Base-by-base conservation (phyloP, 2,113 vertebrate species). In the Grus americana region DNA sequence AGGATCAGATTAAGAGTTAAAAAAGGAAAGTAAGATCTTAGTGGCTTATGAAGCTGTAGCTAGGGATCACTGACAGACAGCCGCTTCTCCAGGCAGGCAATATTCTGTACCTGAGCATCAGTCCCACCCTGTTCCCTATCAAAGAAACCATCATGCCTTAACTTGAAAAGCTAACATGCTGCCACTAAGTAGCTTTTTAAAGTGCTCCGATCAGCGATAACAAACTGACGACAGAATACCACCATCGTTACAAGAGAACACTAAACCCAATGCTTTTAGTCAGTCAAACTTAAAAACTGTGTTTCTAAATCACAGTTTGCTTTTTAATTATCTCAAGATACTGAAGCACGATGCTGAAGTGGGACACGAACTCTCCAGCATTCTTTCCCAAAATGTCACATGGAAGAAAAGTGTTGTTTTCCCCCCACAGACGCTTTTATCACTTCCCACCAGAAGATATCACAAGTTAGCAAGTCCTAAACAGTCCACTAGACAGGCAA, bases 1-100 rank as follows among this genome's bases (percentile, higher is more conserved):
- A 78, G 84, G 84, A 95, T 88, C 52, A 78, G 94, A 88, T 93
- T 95, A 93, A 84, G 92, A 95, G 84, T 88, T 95, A 91, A 93
- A 95, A 95, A 93, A 86, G 88, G 92, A 91, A 88, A 95, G 79
- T 46, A 85, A 90, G 84, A 76, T n/a, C 88, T 81, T 0, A 3
- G 36, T 40, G 63, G 94, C 91, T 84, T 91, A 91, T 1, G 36
- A 9, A 52, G 84, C 75, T 23, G 58, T 4, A 23, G 10, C 38
- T 7, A 12, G 38, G 50, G 38, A 72, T 27, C 18, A 2, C 38
- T 2, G n/a, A 9, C 46, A 20, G 36, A 7, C 32, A 16, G 15
- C 66, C 15, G 66, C 83, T 61, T 3, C 61, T 22, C 52, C 34
- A 15, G 17, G 59, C 40, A 71, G 17, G 72, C 26, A 42, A 29